Evolutionary conservation across 2,113 vertebrate genomes (phyloP), one percentile per base, ranked within the genome.

Genomic region (Syngnathoides biaculeatus): DNA sequence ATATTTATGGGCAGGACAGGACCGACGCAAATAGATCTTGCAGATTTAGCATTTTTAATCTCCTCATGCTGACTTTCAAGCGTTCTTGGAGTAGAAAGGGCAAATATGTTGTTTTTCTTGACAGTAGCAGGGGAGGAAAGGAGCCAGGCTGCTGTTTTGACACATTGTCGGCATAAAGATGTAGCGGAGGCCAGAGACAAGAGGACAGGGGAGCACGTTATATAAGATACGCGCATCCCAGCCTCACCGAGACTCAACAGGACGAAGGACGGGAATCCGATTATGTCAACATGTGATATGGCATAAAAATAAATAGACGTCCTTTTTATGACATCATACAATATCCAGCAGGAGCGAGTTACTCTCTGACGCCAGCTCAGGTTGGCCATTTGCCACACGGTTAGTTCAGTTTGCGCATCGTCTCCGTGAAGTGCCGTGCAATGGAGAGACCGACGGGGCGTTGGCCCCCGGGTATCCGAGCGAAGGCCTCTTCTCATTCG

Each of bases 101-200:
- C 75, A 81, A 61, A 39, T 57, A 84, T 63, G 83, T 68, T 63
- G 83, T 68, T 68, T 27, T 72, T 68, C 59, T 63, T 74, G 74
- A 83, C 73, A 72, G 79, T 62, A 62, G 74, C 78, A n/a, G 12
- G 35, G 9, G 40, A 52, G 64, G 30, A 14, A 35, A 38, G 26
- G 19, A n/a, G 64, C 48, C 60, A 43, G 73, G 78, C 73, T 72
- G 77, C 64, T 60, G 79, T 79, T 85, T 67, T 74, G 81, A 86
- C 81, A 81, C 69, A 66, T 78, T 74, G 84, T 85, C 87, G 74
- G 81, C 86, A 84, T 89, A 83, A 85, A 86, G 69, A 85, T 56
- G 77, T 71, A 79, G 67, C 42, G 50, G 67, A 69, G 72, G 71
- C 35, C 52, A 72, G 69, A 73, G 64, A 63, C 40, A 50, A 24